A percentile compares a stretch with the other conserved stretches of the same genome.
Evolutionary conservation across 2,888 invertebrate species (phyloP).

Genomic region (Hymenopus coronatus): DNA sequence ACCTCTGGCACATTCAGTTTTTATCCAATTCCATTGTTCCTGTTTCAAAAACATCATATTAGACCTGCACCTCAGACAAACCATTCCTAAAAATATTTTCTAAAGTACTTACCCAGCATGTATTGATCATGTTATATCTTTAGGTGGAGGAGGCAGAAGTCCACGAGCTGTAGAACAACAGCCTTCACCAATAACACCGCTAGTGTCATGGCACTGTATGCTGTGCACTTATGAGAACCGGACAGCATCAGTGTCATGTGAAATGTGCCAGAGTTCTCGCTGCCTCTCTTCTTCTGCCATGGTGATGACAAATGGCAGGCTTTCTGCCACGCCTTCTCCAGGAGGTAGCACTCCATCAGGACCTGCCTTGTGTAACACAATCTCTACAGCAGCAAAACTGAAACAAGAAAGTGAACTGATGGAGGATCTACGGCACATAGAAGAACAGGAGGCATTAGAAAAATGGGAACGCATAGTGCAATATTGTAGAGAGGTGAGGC

Average conservation of each 20-base stretch:
- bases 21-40: no score
- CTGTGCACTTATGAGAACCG: constrained; percentile 80
- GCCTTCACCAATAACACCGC: background rate
- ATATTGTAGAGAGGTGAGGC: constrained; percentile 76
- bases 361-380: constrained; percentile 11
- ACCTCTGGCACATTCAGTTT: no score
- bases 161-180: background rate
- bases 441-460: constrained; percentile 83
- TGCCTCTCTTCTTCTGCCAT: constrained; percentile 41
- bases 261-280: constrained; percentile 71
- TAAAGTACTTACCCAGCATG: background rate
- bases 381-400: constrained; percentile 47
- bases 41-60: no score
- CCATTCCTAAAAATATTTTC: no score
- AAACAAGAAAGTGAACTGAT: constrained; percentile 75
- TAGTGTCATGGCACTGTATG: constrained; percentile 69
- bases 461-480: constrained; percentile 90
- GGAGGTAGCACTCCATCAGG: constrained; percentile 1
- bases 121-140: background rate
- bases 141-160: constrained; percentile 10
- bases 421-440: constrained; percentile 76
- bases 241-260: constrained; percentile 57
- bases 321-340: constrained; percentile 22
- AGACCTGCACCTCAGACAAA: no score
- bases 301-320: constrained; percentile 26